A percentile compares a stretch with the other conserved stretches of the same genome.
Evolutionary conservation across 2,797 vertebrate species (phyloP).

Genomic region (Pogoniulus pusillus): DNA sequence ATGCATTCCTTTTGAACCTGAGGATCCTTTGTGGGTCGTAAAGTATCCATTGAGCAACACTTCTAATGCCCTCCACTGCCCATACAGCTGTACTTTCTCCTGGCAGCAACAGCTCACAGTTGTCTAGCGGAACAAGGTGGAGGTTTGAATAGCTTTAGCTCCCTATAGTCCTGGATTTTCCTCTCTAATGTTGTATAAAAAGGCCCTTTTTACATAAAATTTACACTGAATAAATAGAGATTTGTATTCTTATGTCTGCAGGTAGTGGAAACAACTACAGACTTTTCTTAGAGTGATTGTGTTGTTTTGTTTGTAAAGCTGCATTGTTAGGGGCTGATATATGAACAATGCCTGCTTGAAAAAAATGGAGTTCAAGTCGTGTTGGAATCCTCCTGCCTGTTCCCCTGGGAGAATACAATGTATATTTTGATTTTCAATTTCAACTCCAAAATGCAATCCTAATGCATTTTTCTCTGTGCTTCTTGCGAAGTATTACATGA

Average conservation of each 20-base stretch:
- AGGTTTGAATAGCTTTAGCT: not conserved
- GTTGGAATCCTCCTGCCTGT: not conserved
- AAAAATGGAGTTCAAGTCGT: not conserved
- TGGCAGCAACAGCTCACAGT: not conserved
- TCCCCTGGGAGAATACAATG: not conserved
- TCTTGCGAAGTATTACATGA: not conserved
- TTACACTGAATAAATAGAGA: not conserved
- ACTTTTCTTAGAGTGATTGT: not conserved
- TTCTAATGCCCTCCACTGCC: not conserved
- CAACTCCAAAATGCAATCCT: conserved; percentile 30
- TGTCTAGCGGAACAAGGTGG: not conserved
- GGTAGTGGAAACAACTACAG: not conserved
- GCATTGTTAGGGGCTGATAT: conserved; percentile 6
- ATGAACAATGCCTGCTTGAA: conserved; percentile 8
- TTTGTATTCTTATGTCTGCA: not conserved
- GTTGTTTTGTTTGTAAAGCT: conserved; percentile 5
- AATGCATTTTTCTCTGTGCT: not conserved
- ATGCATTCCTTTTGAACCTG: conserved; percentile 59
- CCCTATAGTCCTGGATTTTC: not conserved
- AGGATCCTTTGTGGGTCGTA: conserved; percentile 30
- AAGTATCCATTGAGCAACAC: conserved; percentile 42
- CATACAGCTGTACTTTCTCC: not conserved
- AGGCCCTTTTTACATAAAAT: not conserved
- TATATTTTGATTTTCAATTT: conserved; percentile 45
- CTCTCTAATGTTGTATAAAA: not conserved